These are phyloP conservation scores for Oostethus manadensis DNA, from an alignment of 2,113 vertebrate genomes.

Conservation along the genomic window DNA sequence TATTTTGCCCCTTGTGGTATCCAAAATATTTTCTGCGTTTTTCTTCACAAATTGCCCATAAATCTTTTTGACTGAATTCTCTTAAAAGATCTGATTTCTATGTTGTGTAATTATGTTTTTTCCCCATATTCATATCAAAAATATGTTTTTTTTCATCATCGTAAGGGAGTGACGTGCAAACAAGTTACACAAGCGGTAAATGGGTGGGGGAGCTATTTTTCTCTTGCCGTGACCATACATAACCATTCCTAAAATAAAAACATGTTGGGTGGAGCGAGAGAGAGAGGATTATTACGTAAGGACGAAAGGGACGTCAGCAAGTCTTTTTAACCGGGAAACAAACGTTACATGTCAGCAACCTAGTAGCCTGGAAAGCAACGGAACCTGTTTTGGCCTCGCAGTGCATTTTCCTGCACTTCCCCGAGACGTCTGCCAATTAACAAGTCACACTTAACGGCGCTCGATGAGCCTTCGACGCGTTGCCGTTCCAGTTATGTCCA, in stretches of 20 bases:
- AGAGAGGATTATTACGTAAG: constrained; percentile 24
- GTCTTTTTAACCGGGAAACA: constrained; percentile 1
- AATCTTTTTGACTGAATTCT: too few relatives aligned
- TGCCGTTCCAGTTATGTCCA: constrained; percentile 30
- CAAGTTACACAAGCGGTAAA: not conserved
- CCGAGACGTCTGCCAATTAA: too few relatives aligned
- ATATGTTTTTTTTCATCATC: too few relatives aligned
- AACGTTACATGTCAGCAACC: not conserved
- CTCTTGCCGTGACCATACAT: constrained; percentile 28
- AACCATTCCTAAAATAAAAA: constrained; percentile 39
- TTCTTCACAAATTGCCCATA: too few relatives aligned
- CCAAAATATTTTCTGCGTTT: too few relatives aligned
- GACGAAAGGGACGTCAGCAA: constrained; percentile 6
- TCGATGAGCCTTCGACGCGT: not conserved
- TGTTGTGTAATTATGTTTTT: too few relatives aligned
- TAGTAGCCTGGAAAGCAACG: not conserved
- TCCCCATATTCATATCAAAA: too few relatives aligned
- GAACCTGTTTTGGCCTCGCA: not conserved
- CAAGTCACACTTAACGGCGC: not conserved
- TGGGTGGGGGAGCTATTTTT: not conserved
- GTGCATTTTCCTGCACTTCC: too few relatives aligned
- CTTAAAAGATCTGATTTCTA: too few relatives aligned
- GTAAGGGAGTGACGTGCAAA: too few relatives aligned
- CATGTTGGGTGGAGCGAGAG: not conserved
- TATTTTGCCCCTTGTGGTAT: too few relatives aligned